phyloP scores from a whole-genome alignment of 2,888 invertebrate genomes.

The Panorpa germanica region DNA sequence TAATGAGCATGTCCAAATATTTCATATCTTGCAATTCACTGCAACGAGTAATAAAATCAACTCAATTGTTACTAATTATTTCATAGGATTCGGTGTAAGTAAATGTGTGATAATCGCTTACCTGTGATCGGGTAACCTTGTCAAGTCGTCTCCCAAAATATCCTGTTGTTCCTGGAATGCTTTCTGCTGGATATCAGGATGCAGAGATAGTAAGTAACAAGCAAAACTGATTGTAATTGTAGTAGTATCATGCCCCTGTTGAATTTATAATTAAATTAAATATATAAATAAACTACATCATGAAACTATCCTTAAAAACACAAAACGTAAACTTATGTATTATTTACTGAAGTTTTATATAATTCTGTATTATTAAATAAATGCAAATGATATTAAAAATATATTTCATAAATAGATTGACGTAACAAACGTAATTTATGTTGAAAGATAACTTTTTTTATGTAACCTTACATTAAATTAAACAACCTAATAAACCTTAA shows the following conservation, averaged over 20 bases:
- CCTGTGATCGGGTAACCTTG: conserved; percentile 7
- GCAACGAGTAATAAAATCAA: conserved; percentile 2
- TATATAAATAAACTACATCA: no score
- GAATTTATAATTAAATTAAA: background rate
- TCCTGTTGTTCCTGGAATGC: conserved; percentile 10
- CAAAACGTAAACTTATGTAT: no score
- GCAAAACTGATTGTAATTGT: conserved; percentile 12
- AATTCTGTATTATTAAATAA: no score
- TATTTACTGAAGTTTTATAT: background rate
- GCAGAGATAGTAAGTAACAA: conserved; percentile 10
- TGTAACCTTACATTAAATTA: no score
- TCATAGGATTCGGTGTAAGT: no score
- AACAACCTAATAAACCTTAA: no score
- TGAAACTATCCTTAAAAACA: no score
- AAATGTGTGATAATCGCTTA: no score
- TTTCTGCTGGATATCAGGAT: conserved; percentile 12
- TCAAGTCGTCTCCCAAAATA: conserved; percentile 10
- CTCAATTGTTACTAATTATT: background rate
- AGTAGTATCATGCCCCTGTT: conserved; percentile 13
- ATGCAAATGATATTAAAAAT: no score
- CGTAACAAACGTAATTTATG: no score
- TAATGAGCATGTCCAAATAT: conserved; percentile 12
- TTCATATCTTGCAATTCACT: conserved; percentile 13
- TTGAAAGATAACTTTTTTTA: no score
- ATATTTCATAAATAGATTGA: background rate